Evolutionary conservation across 2,113 vertebrate genomes (phyloP).

Genomic region (Gorsachius goisagi): DNA sequence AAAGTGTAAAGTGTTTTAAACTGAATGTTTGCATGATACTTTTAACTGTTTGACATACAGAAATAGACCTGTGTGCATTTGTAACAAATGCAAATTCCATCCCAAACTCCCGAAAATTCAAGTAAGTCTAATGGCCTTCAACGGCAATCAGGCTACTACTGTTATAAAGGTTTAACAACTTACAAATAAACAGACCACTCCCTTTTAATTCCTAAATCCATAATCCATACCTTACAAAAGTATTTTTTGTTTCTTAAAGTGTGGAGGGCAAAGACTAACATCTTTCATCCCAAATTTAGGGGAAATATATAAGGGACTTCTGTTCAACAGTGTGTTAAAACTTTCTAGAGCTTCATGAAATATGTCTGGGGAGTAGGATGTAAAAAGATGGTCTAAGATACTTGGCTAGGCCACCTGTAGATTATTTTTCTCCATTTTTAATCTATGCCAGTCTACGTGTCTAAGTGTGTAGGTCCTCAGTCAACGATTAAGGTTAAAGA

Average conservation of each 20-base stretch:
- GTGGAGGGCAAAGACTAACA: background rate
- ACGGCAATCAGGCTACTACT: background rate
- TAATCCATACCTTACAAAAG: background rate
- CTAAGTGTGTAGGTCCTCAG: background rate
- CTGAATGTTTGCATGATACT: constrained; percentile 26
- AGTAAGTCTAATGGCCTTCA: background rate
- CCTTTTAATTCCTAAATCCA: background rate
- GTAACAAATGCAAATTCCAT: background rate
- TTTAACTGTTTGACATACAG: constrained; percentile 32
- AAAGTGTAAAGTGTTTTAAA: constrained; percentile 10
- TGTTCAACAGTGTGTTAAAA: background rate
- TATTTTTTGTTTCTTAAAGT: background rate
- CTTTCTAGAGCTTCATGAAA: background rate
- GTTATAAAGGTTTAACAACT: background rate
- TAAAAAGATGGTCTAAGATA: background rate
- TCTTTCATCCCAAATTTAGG: background rate
- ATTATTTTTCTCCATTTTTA: background rate
- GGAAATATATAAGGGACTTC: background rate
- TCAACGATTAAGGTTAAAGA: background rate
- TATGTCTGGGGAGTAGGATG: background rate
- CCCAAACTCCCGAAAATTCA: background rate
- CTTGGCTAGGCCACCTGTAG: background rate
- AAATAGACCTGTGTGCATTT: background rate
- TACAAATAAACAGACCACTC: background rate
- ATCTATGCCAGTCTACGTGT: background rate